Conservation (phyloP, 1,140 invertebrate genomes). For the Tetragonula clypearis region DNA sequence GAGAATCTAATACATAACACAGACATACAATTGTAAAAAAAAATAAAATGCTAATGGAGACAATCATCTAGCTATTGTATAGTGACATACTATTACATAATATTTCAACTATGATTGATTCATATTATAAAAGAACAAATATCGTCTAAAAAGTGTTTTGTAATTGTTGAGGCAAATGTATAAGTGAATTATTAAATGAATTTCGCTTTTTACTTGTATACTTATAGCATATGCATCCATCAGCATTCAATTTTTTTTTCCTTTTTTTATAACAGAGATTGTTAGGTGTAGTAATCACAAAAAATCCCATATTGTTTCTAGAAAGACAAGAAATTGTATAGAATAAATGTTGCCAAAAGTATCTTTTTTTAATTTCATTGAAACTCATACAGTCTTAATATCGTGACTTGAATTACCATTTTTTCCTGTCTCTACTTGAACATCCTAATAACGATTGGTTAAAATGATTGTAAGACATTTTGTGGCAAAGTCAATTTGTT, state of each 20-base stretch:
- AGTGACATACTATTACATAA: neutral
- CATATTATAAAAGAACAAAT: slow-evolving; percentile 1
- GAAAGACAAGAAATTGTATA: slow-evolving; percentile 20
- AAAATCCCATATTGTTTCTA: slow-evolving; percentile 30
- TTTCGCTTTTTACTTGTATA: neutral
- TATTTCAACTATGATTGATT: slow-evolving; percentile 7
- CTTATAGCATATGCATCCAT: slow-evolving; percentile 23
- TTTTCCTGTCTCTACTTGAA: slow-evolving; percentile 19
- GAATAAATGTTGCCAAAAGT: slow-evolving; percentile 13
- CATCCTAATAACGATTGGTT: slow-evolving; percentile 19
- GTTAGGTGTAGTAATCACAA: slow-evolving; percentile 44
- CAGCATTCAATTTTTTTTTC: slow-evolving; percentile 51
- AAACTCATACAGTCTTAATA: slow-evolving; percentile 44
- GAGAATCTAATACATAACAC: slow-evolving; percentile 53
- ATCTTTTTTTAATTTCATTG: neutral
- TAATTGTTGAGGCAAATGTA: slow-evolving; percentile 7
- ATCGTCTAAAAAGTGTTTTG: slow-evolving; percentile 18
- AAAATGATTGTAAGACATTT: slow-evolving; percentile 42
- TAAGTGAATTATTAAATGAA: neutral
- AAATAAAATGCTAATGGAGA: slow-evolving; percentile 58
- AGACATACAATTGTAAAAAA: slow-evolving; percentile 43
- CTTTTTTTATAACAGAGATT: slow-evolving; percentile 32
- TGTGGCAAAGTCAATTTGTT: slow-evolving; percentile 51
- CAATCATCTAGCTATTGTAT: neutral
- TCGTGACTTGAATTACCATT: slow-evolving; percentile 8